Conservation (phyloP, 2,888 invertebrate genomes). For the Perizoma affinitatum region DNA sequence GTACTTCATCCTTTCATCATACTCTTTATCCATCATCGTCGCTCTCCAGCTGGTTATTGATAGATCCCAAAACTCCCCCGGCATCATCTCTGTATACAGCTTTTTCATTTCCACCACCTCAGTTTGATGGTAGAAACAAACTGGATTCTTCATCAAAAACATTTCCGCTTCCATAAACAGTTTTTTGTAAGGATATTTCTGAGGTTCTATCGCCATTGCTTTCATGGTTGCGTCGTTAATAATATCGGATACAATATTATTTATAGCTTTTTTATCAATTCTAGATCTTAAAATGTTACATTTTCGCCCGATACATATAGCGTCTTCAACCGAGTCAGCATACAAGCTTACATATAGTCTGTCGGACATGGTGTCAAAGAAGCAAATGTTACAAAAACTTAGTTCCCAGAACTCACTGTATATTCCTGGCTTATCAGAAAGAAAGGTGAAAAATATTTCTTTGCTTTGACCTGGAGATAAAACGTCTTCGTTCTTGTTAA, state of each 20-base stretch:
- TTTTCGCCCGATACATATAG: conserved; percentile 46
- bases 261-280: conserved; percentile 54
- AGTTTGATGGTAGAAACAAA: conserved; percentile 75
- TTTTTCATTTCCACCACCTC: conserved; percentile 65
- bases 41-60: conserved; percentile 66
- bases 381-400: conserved; percentile 66
- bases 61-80: conserved; percentile 61
- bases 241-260: conserved; percentile 49
- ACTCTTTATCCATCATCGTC: conserved; percentile 65
- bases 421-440: conserved; percentile 63
- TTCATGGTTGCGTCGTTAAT: conserved; percentile 52
- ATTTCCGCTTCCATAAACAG: conserved; percentile 68
- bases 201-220: conserved; percentile 53
- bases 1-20: conserved; percentile 68
- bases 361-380: conserved; percentile 58
- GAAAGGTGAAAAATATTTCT: conserved; percentile 75
- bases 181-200: conserved; percentile 67
- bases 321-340: conserved; percentile 64
- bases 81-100: conserved; percentile 59
- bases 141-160: conserved; percentile 73
- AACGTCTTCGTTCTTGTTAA: conserved; percentile 82
- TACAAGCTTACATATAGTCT: conserved; percentile 62
- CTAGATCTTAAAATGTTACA: conserved; percentile 51
- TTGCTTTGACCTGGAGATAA: conserved; percentile 78
- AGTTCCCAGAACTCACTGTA: conserved; percentile 79